These are phyloP conservation scores for Sebastes alutus DNA, from an alignment of 2,797 vertebrate species.

Conservation along the genomic window DNA sequence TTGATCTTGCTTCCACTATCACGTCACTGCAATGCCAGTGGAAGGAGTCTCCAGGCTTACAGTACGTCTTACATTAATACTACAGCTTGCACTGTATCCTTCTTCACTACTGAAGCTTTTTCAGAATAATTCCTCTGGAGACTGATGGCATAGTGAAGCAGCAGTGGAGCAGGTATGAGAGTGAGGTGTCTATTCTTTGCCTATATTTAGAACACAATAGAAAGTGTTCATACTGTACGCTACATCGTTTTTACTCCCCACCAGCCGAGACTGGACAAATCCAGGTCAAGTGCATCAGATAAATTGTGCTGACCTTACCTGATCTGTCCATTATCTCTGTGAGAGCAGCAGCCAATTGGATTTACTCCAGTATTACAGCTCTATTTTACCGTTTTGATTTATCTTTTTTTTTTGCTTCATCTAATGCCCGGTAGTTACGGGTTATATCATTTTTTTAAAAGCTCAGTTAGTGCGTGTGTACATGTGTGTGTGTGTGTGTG, in stretches of 20 bases:
- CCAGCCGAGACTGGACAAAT: slow-evolving; percentile 8
- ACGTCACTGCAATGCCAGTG: not conserved
- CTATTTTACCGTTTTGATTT: slow-evolving; percentile 5
- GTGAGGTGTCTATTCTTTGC: not conserved
- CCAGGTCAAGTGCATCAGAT: slow-evolving; percentile 30
- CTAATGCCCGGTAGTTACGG: slow-evolving; percentile 1
- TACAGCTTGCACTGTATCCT: not conserved
- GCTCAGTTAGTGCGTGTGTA: slow-evolving; percentile 12
- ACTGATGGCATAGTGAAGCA: slow-evolving; percentile 8
- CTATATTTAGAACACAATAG: slow-evolving; percentile 32
- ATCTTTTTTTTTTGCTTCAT: not conserved
- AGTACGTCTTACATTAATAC: not conserved
- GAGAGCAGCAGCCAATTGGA: slow-evolving; percentile 12
- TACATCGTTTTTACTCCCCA: not conserved
- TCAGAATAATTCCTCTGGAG: not conserved
- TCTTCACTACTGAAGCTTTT: not conserved
- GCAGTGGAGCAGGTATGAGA: not conserved
- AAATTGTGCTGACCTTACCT: slow-evolving; percentile 23
- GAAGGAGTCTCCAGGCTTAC: not conserved
- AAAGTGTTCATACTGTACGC: slow-evolving; percentile 25
- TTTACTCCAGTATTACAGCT: slow-evolving; percentile 5
- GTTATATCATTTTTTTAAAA: slow-evolving; percentile 41
- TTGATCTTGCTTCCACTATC: slow-evolving; percentile 10
- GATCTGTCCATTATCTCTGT: slow-evolving; percentile 11
- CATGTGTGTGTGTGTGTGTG: no score